Conservation (phyloP, 64 coral and sea anemone species). For the Stichodactyla mertensii region DNA sequence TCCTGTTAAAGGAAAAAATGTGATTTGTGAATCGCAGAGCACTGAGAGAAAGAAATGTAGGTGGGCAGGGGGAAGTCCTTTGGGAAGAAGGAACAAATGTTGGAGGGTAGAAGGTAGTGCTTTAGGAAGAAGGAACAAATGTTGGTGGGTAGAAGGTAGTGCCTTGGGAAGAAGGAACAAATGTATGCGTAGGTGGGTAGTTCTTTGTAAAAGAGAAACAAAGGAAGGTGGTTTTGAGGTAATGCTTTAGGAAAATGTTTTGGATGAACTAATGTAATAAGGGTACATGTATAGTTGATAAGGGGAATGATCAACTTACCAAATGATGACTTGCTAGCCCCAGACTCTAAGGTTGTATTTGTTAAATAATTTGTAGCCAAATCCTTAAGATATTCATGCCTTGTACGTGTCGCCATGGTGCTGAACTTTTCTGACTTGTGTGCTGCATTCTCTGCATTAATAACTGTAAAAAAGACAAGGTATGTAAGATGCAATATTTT, state of each 20-base stretch:
- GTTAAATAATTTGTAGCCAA: conserved; percentile 88
- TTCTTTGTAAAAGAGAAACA: too few species aligned
- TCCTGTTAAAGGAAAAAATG: conserved; percentile 19
- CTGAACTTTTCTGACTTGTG: conserved; percentile 99
- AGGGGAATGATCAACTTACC: not conserved
- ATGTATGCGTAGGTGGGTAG: too few species aligned
- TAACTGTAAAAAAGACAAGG: conserved; percentile 45
- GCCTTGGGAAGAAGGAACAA: too few species aligned
- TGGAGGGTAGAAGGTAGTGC: too few species aligned
- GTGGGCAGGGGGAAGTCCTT: not conserved
- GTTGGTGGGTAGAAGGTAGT: too few species aligned
- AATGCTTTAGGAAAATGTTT: too few species aligned
- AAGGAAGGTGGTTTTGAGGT: too few species aligned
- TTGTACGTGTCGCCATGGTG: conserved; percentile 94
- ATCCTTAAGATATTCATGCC: conserved; percentile 95
- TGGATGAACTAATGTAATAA: too few species aligned
- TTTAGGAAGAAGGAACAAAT: too few species aligned
- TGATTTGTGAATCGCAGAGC: not conserved
- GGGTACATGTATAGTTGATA: too few species aligned
- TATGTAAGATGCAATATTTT: not conserved
- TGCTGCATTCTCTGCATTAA: conserved; percentile 99
- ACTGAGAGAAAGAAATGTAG: not conserved
- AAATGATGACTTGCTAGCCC: conserved; percentile 34
- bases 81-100: too few species aligned
- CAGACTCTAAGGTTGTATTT: conserved; percentile 80